These are phyloP conservation scores for Dolichomitus sp. DNA, from an alignment of 2,888 invertebrate genomes.

Conservation along the genomic window DNA sequence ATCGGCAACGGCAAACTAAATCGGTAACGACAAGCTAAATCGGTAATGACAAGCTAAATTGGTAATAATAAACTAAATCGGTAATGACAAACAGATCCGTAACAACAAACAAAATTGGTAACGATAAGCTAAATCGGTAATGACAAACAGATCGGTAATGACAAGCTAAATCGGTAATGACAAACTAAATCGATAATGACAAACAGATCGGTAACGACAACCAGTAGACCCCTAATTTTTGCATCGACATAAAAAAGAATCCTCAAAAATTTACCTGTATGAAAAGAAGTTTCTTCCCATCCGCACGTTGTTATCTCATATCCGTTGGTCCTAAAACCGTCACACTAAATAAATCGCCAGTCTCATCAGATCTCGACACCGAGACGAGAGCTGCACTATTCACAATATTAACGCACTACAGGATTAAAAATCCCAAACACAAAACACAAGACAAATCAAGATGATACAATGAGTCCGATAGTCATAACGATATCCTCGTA, in stretches of 20 bases:
- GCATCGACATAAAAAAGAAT: background rate
- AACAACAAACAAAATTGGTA: background rate
- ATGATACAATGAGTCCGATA: background rate
- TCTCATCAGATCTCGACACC: background rate
- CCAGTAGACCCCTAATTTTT: background rate
- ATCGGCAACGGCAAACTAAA: background rate
- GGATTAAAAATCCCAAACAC: background rate
- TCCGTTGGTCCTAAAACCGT: constrained; percentile 9
- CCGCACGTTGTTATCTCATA: constrained; percentile 27
- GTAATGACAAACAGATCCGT: background rate
- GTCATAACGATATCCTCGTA: background rate
- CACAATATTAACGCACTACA: background rate
- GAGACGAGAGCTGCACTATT: background rate
- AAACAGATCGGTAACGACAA: background rate
- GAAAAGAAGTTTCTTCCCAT: constrained; percentile 52
- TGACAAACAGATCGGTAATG: background rate
- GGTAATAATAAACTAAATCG: background rate
- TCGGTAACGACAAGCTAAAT: too few relatives aligned
- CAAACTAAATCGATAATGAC: background rate
- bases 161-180: background rate
- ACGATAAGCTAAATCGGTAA: background rate
- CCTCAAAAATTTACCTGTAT: constrained; percentile 47
- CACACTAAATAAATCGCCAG: constrained; percentile 20
- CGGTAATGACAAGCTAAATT: background rate
- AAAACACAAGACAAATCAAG: background rate